Conservation (phyloP, 2,888 invertebrate species). For the Scaptomyza reducta region DNA sequence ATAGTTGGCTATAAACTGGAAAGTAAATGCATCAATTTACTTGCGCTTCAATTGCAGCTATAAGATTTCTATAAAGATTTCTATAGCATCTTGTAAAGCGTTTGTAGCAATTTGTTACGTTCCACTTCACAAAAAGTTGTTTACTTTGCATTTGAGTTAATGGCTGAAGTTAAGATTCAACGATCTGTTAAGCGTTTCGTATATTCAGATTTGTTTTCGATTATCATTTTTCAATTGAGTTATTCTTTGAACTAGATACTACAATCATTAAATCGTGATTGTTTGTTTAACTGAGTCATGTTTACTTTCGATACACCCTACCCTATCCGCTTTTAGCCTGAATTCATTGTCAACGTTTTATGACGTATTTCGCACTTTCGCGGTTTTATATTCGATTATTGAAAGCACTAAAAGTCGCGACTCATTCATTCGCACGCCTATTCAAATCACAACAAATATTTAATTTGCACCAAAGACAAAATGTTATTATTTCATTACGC, state of each 20-base stretch:
- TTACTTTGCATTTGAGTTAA: background rate
- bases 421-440: constrained; percentile 63
- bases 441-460: constrained; percentile 47
- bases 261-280: background rate
- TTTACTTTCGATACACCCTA: background rate
- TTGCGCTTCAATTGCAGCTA: background rate
- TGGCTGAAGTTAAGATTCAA: background rate
- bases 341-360: background rate
- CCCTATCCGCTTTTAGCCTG: background rate
- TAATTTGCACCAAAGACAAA: constrained; percentile 50
- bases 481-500: constrained; percentile 45
- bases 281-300: constrained; percentile 22
- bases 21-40: background rate
- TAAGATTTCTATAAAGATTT: constrained; percentile 8
- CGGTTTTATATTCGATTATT: constrained; percentile 38
- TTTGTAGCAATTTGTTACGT: constrained; percentile 10
- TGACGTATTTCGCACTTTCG: constrained; percentile 1
- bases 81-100: background rate
- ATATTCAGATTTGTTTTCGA: background rate
- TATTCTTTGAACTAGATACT: too few species aligned
- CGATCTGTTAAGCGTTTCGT: background rate
- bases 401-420: constrained; percentile 40
- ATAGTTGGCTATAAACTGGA: background rate
- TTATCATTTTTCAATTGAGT: background rate
- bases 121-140: constrained; percentile 17